phyloP scores from a whole-genome alignment of 2,888 invertebrate species.

The Quadroppia sp. region DNA sequence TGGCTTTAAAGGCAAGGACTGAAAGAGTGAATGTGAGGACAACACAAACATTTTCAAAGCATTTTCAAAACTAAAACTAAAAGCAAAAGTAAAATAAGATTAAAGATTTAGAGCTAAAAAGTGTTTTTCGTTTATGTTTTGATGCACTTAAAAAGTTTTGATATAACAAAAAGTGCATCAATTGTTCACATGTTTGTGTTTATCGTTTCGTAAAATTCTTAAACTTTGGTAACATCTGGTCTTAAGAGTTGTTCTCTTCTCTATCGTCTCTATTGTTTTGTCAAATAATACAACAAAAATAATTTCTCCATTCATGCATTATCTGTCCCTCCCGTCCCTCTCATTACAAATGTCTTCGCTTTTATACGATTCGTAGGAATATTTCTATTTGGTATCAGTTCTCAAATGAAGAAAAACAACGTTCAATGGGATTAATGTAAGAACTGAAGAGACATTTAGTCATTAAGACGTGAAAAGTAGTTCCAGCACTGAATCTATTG shows the following conservation, averaged over 20 bases:
- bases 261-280: background rate
- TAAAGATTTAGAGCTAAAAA: slow-evolving; percentile 29
- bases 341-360: slow-evolving; percentile 15
- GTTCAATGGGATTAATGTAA: slow-evolving; percentile 11
- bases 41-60: slow-evolving; percentile 13
- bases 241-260: background rate
- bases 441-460: background rate
- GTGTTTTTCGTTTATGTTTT: slow-evolving; percentile 13
- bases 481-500: too few species aligned
- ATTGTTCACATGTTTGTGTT: background rate
- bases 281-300: slow-evolving; percentile 4
- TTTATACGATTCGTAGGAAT: background rate
- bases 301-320: background rate
- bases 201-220: slow-evolving; percentile 20
- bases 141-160: slow-evolving; percentile 26
- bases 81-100: slow-evolving; percentile 30
- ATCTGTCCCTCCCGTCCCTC: background rate
- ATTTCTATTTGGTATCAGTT: background rate
- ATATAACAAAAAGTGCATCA: slow-evolving; percentile 3
- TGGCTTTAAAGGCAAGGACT: background rate
- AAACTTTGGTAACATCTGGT: slow-evolving; percentile 19
- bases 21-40: background rate
- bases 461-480: background rate
- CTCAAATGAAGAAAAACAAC: slow-evolving; percentile 22
- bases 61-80: background rate